Evolutionary conservation across 1,140 invertebrate species (phyloP), one percentile per base, ranked within the genome.

Genomic region (Ips nitidus): DNA sequence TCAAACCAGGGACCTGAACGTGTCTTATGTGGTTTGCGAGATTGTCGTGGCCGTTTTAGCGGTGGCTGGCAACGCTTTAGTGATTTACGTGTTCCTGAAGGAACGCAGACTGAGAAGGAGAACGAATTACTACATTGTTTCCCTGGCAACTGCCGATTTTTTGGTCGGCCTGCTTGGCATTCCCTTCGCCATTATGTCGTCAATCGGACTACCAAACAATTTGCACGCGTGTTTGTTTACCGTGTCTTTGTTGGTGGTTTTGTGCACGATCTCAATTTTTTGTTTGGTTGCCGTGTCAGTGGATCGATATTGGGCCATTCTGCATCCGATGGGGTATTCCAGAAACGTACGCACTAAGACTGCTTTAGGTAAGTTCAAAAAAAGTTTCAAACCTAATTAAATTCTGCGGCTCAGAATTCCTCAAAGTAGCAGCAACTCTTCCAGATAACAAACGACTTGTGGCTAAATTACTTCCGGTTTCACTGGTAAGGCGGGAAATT

Each of bases 181-280:
- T 50, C 94, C 94, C 0, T 94, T 94, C 72, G 94, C 94, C 1
- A 88, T 96, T 59, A 76, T 95, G 74, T 88, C 91, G 1, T 88
- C 85, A 41, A 82, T 92, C 8, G 91, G 91, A 1, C 79, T 93
- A 39, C 94, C 94, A 1, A 86, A 82, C 41, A 89, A 94, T 78
- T 82, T 94, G 2, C 86, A 93, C 79, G 88, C 90, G 7, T 95
- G 94, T 80, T 82, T 95, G 41, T 93, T 94, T 78, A 94, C 93
- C n/a, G 87, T 93, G 3, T 95, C 93, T 0, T 81, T 95, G 42
- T 83, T 97, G 68, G 87, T 96, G 63, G 91, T 95, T 50, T 83
- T 96, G 39, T 97, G 94, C 76, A 96, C 94, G 42, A 93, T 94
- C 73, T 95, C 93, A 73, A 97, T 97, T 71, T 93, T 97, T 77